phyloP scores from a whole-genome alignment of 2,797 vertebrate genomes.

The Carcharodon carcharias region DNA sequence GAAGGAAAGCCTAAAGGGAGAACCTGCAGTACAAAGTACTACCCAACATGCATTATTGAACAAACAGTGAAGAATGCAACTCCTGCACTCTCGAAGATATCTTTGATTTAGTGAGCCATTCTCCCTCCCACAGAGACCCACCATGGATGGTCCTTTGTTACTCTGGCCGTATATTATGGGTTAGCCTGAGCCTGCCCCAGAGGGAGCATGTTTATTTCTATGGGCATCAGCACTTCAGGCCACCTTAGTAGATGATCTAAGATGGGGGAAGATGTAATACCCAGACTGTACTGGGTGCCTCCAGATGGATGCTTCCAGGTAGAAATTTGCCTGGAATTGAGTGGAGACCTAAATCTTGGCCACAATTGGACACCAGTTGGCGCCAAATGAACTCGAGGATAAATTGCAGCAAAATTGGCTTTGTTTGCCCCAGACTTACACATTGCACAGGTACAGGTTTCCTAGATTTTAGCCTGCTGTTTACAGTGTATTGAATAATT shows the following conservation, averaged over 20 bases:
- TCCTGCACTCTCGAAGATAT: not conserved
- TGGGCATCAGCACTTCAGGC: not conserved
- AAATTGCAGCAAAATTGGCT: not conserved
- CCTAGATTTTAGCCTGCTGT: not conserved
- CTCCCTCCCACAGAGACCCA: not conserved
- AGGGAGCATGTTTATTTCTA: no score
- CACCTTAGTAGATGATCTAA: not conserved
- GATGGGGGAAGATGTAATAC: not conserved
- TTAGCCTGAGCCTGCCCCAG: not conserved
- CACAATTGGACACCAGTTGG: not conserved
- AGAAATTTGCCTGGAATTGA: not conserved
- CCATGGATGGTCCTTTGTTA: not conserved
- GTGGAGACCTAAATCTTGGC: not conserved
- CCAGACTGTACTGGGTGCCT: not conserved
- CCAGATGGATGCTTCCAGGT: not conserved
- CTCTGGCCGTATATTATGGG: not conserved
- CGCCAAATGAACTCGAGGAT: not conserved
- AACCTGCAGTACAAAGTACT: not conserved
- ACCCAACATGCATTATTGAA: conserved; percentile 14
- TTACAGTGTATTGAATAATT: not conserved
- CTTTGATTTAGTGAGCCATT: conserved; percentile 7
- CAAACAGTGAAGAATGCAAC: not conserved
- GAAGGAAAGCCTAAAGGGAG: conserved; percentile 5
- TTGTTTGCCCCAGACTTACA: not conserved
- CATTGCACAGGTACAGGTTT: not conserved